phyloP scores from a whole-genome alignment of 2,888 invertebrate species.

The Drosophila subquinaria region DNA sequence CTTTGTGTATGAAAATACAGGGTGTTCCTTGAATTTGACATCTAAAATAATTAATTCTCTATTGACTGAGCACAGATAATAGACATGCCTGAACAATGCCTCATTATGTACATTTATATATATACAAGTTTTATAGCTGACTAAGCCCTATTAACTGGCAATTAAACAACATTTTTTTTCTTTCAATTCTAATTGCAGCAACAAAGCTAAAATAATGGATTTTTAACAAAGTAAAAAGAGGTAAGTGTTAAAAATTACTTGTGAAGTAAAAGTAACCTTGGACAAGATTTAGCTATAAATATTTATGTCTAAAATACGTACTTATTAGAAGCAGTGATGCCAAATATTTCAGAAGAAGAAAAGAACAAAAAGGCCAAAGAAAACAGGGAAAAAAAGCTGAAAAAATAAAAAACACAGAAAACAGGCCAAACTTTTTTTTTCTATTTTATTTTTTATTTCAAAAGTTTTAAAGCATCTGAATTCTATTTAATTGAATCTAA shows the following conservation, averaged over 20 bases:
- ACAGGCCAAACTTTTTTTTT: too few relatives aligned
- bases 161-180: slow-evolving; percentile 44
- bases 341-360: too few relatives aligned
- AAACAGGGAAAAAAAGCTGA: too few relatives aligned
- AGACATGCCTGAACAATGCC: slow-evolving; percentile 29
- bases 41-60: slow-evolving; percentile 30
- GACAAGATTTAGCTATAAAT: not conserved
- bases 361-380: too few relatives aligned
- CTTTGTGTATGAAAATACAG: slow-evolving; percentile 57
- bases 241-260: slow-evolving; percentile 40
- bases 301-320: too few relatives aligned
- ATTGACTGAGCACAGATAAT: slow-evolving; percentile 42
- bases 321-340: too few relatives aligned
- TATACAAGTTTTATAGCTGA: slow-evolving; percentile 13
- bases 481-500: too few relatives aligned
- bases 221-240: slow-evolving; percentile 68
- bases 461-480: too few relatives aligned
- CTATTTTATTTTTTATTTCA: too few relatives aligned
- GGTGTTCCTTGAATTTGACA: slow-evolving; percentile 45
- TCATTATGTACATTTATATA: slow-evolving; percentile 10
- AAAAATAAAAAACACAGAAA: too few relatives aligned
- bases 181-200: slow-evolving; percentile 63
- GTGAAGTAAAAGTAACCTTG: slow-evolving; percentile 1
- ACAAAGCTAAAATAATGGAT: slow-evolving; percentile 70
- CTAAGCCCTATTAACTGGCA: slow-evolving; percentile 24